These are phyloP conservation scores for Cryptotermes secundus DNA, from an alignment of 1,140 invertebrate genomes.

Conservation along the genomic window DNA sequence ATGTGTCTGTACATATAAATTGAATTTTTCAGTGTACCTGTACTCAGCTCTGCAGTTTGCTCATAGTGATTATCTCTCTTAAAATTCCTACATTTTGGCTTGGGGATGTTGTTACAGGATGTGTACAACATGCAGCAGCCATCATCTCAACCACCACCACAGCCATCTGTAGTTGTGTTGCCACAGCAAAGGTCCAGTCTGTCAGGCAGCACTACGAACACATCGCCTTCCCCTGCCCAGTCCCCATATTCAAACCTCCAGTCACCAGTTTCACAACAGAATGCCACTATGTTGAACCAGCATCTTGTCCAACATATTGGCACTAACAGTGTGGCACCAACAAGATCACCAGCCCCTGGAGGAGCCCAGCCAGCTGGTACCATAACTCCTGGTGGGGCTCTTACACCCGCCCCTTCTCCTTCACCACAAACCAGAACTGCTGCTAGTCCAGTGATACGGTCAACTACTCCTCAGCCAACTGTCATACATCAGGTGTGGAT, in stretches of 20 bases:
- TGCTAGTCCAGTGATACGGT: slow-evolving; percentile 25
- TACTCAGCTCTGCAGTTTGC: no score
- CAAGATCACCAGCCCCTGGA: slow-evolving; percentile 20
- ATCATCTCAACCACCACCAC: slow-evolving; percentile 4
- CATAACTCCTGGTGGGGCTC: slow-evolving; percentile 15
- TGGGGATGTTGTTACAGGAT: background rate
- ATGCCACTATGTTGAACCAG: background rate
- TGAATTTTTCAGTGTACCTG: no score
- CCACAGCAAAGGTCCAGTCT: slow-evolving; percentile 18
- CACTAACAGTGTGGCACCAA: slow-evolving; percentile 5
- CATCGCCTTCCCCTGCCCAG: slow-evolving; percentile 20
- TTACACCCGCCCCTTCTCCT: slow-evolving; percentile 32
- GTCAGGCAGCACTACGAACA: background rate
- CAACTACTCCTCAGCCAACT: slow-evolving; percentile 38
- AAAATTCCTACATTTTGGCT: no score
- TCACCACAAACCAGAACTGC: slow-evolving; percentile 39
- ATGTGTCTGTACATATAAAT: no score
- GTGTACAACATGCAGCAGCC: slow-evolving; percentile 5
- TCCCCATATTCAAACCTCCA: slow-evolving; percentile 21
- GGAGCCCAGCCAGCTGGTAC: background rate
- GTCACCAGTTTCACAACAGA: background rate
- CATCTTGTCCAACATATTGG: background rate
- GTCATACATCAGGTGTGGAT: slow-evolving; percentile 39
- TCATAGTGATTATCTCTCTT: no score
- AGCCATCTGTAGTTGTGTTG: slow-evolving; percentile 17